Base-by-base conservation (phyloP, 2,888 invertebrate species). In the Phragmatobia fuliginosa region DNA sequence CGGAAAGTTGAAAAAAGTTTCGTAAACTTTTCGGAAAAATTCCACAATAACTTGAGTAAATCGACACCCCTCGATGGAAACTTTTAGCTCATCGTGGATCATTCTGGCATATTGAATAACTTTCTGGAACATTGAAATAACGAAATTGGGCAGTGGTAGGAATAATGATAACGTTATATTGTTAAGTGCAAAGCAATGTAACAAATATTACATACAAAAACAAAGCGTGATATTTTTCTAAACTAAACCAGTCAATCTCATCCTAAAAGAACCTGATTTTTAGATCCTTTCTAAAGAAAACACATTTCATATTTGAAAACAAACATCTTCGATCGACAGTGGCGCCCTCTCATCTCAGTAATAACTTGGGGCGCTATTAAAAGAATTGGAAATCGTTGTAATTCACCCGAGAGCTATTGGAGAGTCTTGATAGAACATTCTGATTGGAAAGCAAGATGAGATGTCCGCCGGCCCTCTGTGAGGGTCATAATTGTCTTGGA, bases 331-430 rank as follows among this genome's bases (percentile, higher is more conserved):
- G 31, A 41, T 5, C 41, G 18, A 21, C 59, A 58, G 25, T 38
- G 36, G 61, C 18, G 10, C 7, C 49, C 62, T 36, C 67, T 68
- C 36, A 49, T 58, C 32, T 67, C 4, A 31, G 2, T 52, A 65
- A 21, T 33, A 62, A 62, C 38, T 52, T 56, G 32, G 14, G 18
- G 70, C 52, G 60, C 67, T 56, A 67, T 70, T 70, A 66, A 70
- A 74, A 72, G 59, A 67, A 80, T 72, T 63, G 75, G 62, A 74
- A 77, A 36, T 66, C 66, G 69, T 56, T 70, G 69, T 70, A 68
- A 60, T 64, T 68, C 32, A n/a, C 1, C 11, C n/a, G 60, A 63
- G 68, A 56, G 52, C 62, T 41, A 28, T 14, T 66, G 58, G 14
- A 56, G 49, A 32, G 25, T 45, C 45, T 21, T 38, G 61, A 62